Conservation (phyloP, 2,113 vertebrate genomes). For the Oncorhynchus keta region DNA sequence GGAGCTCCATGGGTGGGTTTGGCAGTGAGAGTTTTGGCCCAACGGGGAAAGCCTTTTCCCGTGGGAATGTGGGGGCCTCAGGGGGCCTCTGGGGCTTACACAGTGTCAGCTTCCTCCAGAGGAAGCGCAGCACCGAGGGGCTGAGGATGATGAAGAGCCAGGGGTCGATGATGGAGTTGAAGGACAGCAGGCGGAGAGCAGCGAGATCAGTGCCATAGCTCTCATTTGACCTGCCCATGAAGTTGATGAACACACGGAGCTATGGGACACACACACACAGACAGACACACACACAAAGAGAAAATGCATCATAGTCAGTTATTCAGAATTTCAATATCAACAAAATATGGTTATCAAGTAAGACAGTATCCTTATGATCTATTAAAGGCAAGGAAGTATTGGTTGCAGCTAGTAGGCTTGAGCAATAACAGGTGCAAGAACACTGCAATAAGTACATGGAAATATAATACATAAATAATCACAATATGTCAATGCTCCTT, state of each 20-base stretch:
- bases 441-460: too few species aligned
- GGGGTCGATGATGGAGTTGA: constrained; percentile 84
- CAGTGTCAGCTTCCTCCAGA: constrained; percentile 61
- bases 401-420: too few species aligned
- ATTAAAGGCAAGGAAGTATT: too few species aligned
- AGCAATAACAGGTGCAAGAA: too few species aligned
- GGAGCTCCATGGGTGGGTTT: neutral
- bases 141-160: constrained; percentile 84
- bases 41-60: neutral
- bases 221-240: accelerated
- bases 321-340: too few species aligned
- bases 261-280: constrained; percentile 38
- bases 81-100: constrained; percentile 28
- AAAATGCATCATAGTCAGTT: neutral
- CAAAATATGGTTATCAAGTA: too few species aligned
- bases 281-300: neutral
- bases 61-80: neutral
- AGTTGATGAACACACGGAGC: constrained; percentile 76
- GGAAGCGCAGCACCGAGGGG: constrained; percentile 72
- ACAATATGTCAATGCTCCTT: too few species aligned
- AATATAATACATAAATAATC: too few species aligned
- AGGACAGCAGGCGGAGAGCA: constrained; percentile 77
- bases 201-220: constrained; percentile 53
- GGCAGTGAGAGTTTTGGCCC: neutral
- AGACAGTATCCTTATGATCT: too few species aligned